Conservation (phyloP, 2,113 vertebrate genomes). For the Chiloscyllium plagiosum region DNA sequence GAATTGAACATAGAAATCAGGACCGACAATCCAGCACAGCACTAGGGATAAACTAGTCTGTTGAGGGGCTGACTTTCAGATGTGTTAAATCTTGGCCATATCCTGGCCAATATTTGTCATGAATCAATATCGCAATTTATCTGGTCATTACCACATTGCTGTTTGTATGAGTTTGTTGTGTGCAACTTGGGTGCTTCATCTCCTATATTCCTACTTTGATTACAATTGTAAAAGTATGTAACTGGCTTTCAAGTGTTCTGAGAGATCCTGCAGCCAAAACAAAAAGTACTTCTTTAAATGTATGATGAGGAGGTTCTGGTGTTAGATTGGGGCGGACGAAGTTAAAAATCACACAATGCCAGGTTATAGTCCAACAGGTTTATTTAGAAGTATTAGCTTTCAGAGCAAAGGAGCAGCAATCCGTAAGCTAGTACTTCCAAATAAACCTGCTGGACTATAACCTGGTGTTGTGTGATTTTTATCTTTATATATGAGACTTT, state of each 20-base stretch:
- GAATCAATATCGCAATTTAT: neutral
- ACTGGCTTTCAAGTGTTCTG: neutral
- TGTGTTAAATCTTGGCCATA: neutral
- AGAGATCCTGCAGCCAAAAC: neutral
- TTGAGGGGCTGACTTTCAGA: neutral
- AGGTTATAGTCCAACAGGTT: too few relatives aligned
- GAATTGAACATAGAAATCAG: neutral
- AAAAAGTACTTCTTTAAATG: neutral
- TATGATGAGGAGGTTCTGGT: neutral
- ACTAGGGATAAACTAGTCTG: neutral
- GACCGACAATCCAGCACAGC: neutral
- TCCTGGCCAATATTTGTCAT: neutral
- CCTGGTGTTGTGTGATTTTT: too few relatives aligned
- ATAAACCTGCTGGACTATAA: too few relatives aligned
- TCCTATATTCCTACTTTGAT: neutral
- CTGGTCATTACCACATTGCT: neutral
- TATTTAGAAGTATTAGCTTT: too few relatives aligned
- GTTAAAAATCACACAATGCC: too few relatives aligned
- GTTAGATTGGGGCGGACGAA: too few relatives aligned
- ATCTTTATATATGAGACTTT: neutral
- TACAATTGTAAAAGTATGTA: neutral
- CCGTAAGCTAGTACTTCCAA: too few relatives aligned
- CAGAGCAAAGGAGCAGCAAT: too few relatives aligned
- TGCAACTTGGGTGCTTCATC: neutral
- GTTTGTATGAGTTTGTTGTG: neutral